These are phyloP conservation scores for Sebastes wilsoni DNA, from an alignment of 2,797 vertebrate genomes.

Conservation along the genomic window DNA sequence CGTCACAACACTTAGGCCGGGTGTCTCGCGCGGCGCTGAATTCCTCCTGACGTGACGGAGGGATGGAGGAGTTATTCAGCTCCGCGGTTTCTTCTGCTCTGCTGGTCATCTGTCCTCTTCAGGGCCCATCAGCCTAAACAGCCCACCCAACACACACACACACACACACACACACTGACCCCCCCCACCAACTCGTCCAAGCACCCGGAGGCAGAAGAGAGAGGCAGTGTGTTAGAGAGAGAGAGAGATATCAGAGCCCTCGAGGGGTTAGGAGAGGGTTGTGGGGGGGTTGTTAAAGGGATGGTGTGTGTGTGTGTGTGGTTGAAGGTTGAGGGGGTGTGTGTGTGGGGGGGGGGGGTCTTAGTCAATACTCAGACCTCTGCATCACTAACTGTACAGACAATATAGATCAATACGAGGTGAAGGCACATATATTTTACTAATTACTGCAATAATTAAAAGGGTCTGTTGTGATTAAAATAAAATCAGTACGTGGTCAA, in stretches of 20 bases:
- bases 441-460: constrained; percentile 84
- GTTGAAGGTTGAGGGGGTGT: constrained; percentile 9
- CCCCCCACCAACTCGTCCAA: constrained; percentile 20
- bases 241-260: constrained; percentile 62
- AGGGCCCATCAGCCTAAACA: constrained; percentile 76
- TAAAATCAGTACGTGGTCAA: constrained; percentile 75
- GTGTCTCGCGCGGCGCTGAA: constrained; percentile 61
- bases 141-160: constrained; percentile 27
- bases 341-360: neutral
- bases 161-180: neutral
- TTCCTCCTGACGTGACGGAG: constrained; percentile 77
- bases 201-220: constrained; percentile 55
- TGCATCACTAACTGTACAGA: constrained; percentile 77
- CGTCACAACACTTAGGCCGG: constrained; percentile 80
- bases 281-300: constrained; percentile 24
- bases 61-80: constrained; percentile 75
- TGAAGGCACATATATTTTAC: constrained; percentile 83
- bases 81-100: constrained; percentile 78
- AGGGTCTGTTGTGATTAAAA: constrained; percentile 80
- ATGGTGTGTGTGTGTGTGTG: constrained; percentile 28
- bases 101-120: constrained; percentile 79
- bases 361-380: constrained; percentile 73
- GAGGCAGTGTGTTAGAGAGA: constrained; percentile 50
- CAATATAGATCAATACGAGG: constrained; percentile 79
- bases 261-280: constrained; percentile 42